phyloP scores from a whole-genome alignment of 2,113 vertebrate species.

The Protobothrops mucrosquamatus region DNA sequence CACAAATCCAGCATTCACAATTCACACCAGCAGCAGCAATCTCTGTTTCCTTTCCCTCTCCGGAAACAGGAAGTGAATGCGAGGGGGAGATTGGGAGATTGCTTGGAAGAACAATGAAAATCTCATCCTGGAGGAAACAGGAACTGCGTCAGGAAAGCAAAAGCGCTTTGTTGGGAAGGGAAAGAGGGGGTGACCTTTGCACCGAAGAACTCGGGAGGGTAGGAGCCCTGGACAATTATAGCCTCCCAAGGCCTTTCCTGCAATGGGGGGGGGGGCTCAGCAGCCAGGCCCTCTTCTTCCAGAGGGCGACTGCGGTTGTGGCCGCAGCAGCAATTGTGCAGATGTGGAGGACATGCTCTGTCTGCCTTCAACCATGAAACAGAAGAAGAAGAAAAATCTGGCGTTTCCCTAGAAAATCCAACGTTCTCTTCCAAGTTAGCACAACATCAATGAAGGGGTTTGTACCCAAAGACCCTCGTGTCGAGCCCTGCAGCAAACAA shows the following conservation, averaged over 20 bases:
- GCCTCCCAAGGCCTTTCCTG: constrained; percentile 50
- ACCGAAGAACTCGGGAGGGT: constrained; percentile 65
- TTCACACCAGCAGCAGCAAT: constrained; percentile 68
- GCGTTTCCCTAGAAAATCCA: background rate
- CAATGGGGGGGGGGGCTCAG: background rate
- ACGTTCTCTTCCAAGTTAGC: background rate
- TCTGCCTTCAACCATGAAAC: background rate
- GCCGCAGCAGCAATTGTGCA: background rate
- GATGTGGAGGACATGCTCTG: background rate
- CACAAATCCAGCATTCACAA: constrained; percentile 52
- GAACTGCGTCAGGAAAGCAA: constrained; percentile 88
- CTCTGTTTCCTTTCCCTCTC: constrained; percentile 79
- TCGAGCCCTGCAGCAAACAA: background rate
- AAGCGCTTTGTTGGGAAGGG: constrained; percentile 67
- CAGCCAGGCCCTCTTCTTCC: background rate
- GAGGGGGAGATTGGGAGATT: constrained; percentile 75
- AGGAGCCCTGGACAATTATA: constrained; percentile 53
- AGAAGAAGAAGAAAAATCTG: background rate
- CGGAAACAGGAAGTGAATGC: constrained; percentile 94
- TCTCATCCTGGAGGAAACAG: constrained; percentile 81
- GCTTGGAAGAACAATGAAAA: constrained; percentile 87
- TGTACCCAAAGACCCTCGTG: background rate
- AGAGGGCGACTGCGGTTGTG: rapidly evolving
- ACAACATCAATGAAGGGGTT: background rate
- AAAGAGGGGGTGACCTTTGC: constrained; percentile 75